These are phyloP conservation scores for Aulostomus chinensis DNA, from an alignment of 2,797 vertebrate species.

Conservation along the genomic window DNA sequence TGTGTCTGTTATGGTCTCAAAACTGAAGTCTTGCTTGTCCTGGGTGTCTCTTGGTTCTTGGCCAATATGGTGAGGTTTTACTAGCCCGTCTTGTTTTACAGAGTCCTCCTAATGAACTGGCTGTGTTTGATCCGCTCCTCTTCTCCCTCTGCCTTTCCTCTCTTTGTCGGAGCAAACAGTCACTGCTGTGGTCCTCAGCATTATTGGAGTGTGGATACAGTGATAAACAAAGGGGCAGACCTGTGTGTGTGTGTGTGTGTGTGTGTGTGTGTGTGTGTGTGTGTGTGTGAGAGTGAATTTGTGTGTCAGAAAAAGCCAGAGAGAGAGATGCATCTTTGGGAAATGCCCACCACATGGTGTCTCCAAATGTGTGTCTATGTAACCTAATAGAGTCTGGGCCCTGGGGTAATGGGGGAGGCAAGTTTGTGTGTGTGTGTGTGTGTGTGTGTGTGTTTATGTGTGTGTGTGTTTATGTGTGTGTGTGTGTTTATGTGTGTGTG, in stretches of 20 bases:
- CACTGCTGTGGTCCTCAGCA: conserved; percentile 54
- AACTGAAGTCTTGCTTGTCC: too few relatives aligned
- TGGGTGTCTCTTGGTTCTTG: conserved; percentile 70
- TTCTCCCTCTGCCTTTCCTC: conserved; percentile 7
- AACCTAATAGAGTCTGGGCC: conserved; percentile 39
- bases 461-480: neutral
- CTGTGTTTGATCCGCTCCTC: conserved; percentile 82
- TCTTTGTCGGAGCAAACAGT: conserved; percentile 47
- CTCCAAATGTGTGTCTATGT: conserved; percentile 46
- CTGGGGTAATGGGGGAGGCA: conserved; percentile 9
- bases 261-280: conserved; percentile 1
- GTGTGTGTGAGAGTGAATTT: conserved; percentile 1
- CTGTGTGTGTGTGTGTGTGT: conserved; percentile 12
- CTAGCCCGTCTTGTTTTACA: conserved; percentile 75
- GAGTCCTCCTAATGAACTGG: conserved; percentile 88
- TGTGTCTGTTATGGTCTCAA: too few relatives aligned
- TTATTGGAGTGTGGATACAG: conserved; percentile 77
- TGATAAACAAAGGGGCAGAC: conserved; percentile 54
- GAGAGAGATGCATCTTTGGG: conserved; percentile 16
- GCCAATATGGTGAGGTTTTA: conserved; percentile 75
- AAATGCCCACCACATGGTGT: conserved; percentile 47
- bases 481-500: neutral
- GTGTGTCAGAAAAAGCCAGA: conserved; percentile 13
- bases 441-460: neutral
- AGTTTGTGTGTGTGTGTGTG: neutral